These are phyloP conservation scores for Cardiocondyla obscurior DNA, from an alignment of 1,140 invertebrate genomes.

Conservation along the genomic window DNA sequence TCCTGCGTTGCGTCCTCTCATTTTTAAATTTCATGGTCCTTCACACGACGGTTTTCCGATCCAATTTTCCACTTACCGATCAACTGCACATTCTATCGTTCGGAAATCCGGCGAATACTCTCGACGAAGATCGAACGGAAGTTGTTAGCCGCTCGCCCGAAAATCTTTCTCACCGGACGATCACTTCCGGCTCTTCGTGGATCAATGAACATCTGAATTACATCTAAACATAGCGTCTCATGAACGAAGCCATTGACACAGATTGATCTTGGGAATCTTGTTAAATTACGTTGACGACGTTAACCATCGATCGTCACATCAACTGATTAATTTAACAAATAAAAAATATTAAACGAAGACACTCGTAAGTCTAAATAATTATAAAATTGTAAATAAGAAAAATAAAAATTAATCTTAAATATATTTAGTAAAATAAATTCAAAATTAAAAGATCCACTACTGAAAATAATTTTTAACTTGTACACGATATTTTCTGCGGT, in stretches of 20 bases:
- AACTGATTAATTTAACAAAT: not conserved
- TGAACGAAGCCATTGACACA: not conserved
- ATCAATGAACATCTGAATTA: slow-evolving; percentile 49
- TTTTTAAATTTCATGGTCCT: slow-evolving; percentile 1
- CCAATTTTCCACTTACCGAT: slow-evolving; percentile 73
- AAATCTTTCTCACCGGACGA: slow-evolving; percentile 16
- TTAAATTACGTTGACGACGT: not conserved
- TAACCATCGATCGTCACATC: not conserved
- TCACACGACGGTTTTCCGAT: slow-evolving; percentile 9
- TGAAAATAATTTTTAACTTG: not conserved
- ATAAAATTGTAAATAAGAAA: too few species aligned
- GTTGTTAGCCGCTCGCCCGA: slow-evolving; percentile 1
- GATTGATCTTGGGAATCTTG: not conserved
- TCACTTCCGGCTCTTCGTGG: slow-evolving; percentile 24
- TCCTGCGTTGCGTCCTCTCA: not conserved
- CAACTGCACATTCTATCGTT: slow-evolving; percentile 79
- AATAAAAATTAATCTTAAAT: not conserved
- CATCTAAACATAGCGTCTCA: not conserved
- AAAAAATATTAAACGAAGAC: not conserved
- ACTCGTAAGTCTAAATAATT: too few species aligned
- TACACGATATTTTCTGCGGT: not conserved
- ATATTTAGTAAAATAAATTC: not conserved
- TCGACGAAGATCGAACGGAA: slow-evolving; percentile 36
- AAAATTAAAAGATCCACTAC: not conserved
- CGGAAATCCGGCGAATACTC: slow-evolving; percentile 45